Conservation (phyloP, 2,888 invertebrate species). For the Philereme vetulata region DNA sequence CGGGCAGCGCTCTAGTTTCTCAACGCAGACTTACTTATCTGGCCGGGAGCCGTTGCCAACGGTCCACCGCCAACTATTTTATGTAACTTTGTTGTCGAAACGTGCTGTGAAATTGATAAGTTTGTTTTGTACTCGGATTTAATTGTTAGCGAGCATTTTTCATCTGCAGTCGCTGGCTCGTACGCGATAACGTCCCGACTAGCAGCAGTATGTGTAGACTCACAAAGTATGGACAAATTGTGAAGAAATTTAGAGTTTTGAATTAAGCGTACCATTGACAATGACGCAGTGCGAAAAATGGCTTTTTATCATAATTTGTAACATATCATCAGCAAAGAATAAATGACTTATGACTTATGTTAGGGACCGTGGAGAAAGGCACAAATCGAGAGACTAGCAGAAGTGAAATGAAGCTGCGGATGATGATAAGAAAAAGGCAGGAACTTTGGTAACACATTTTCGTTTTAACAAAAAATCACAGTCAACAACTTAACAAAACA, state of each 20-base stretch:
- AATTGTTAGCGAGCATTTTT: conserved; percentile 39
- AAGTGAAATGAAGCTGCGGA: no score
- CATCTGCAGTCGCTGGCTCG: conserved; percentile 29
- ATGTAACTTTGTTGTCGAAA: conserved; percentile 81
- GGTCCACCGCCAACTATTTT: conserved; percentile 70
- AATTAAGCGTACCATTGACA: neutral
- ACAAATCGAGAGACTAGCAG: no score
- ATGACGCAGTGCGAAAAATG: neutral
- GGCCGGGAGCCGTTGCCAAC: conserved; percentile 74
- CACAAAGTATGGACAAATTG: neutral
- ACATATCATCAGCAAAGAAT: neutral
- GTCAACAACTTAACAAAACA: conserved; percentile 64
- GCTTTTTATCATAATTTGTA: neutral
- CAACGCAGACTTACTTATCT: conserved; percentile 76
- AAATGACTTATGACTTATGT: neutral
- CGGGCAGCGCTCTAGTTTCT: conserved; percentile 78
- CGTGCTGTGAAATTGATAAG: conserved; percentile 71
- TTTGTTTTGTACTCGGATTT: conserved; percentile 54
- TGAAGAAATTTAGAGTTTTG: neutral
- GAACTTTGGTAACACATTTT: conserved; percentile 33
- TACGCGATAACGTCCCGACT: conserved; percentile 31
- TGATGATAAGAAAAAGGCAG: neutral
- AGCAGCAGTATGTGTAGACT: conserved; percentile 10
- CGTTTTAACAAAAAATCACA: conserved; percentile 67
- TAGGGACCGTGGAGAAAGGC: neutral